Evolutionary conservation across 2,888 invertebrate species (phyloP), one percentile per base, ranked within the genome.

Genomic region (Apomyelois bistriatella): DNA sequence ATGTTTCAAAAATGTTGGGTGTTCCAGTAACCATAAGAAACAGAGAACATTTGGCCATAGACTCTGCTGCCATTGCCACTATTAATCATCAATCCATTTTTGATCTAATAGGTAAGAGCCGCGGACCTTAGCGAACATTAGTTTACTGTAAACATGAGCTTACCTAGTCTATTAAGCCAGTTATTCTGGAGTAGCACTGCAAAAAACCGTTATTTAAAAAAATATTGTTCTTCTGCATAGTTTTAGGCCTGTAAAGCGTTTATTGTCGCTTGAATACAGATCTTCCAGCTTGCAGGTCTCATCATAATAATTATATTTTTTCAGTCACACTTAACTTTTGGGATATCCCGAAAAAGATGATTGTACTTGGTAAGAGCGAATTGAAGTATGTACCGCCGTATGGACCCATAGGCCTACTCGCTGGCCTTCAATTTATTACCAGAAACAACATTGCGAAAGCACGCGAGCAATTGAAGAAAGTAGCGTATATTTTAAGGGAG

Each of bases 31-130:
- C 46, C 9, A 46, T 46, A 15, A 32, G 46, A 32, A 82, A 85
- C 53, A 65, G 60, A 8, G 77, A 87, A 55, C 70, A 83, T 56
- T 61, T 91, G 36, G 59, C 72, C 1, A 74, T 77, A 43, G 82
- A 88, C 52, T 67, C 81, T 51, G 88, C 92, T 0, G 90, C 81
- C 55, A 82, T 93, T 48, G 70, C 93, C 7, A 86, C 93, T 5
- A 79, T 88, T 30, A 93, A 93, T 73, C 93, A 93, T 69, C 93
- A 93, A 68, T 91, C 92, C 43, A 75, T 86, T 13, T 64, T 93
- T 22, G 93, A 93, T 70, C 73, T 92, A 47, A 65, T 93, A 46
- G 92, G 72, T 22, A 22, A 22, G 22, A 22, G 22, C 5, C 22
- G 5, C 22, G 5, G 22, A 22, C 22, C 22, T n/a, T n/a, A n/a